A percentile compares a stretch with the other conserved stretches of the same genome.
phyloP scores from a whole-genome alignment of 2,797 vertebrate genomes.

The Cyprinodon diabolis region DNA sequence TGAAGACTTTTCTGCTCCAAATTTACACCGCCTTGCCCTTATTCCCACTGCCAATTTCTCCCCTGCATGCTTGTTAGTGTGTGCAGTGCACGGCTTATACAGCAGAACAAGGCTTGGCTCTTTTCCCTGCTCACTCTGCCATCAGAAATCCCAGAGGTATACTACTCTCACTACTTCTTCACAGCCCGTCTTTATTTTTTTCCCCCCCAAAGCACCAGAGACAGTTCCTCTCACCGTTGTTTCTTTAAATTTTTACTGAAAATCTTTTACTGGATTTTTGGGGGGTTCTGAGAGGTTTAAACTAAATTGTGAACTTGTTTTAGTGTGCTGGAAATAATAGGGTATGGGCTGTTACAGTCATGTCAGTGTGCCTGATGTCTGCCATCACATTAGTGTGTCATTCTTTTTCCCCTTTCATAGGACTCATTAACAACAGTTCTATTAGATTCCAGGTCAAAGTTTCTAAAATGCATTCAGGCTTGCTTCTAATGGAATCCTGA shows the following conservation, averaged over 20 bases:
- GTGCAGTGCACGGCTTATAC: slow-evolving; percentile 59
- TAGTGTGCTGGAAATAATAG: slow-evolving; percentile 30
- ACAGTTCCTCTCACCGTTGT: slow-evolving; percentile 49
- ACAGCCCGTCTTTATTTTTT: slow-evolving; percentile 51
- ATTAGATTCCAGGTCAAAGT: slow-evolving; percentile 44
- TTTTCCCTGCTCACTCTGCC: slow-evolving; percentile 62
- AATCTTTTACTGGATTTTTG: slow-evolving; percentile 48
- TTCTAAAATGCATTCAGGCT: slow-evolving; percentile 16
- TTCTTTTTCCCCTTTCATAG: slow-evolving; percentile 17
- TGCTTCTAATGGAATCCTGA: slow-evolving; percentile 20
- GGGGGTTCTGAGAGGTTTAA: slow-evolving; percentile 47
- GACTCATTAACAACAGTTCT: slow-evolving; percentile 18
- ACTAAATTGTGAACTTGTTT: slow-evolving; percentile 51
- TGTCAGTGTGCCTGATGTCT: slow-evolving; percentile 8
- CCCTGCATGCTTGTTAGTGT: slow-evolving; percentile 48
- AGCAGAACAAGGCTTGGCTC: slow-evolving; percentile 67
- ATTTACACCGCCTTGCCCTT: slow-evolving; percentile 70
- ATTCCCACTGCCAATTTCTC: slow-evolving; percentile 71
- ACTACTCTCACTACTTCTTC: slow-evolving; percentile 64
- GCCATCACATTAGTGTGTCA: slow-evolving; percentile 4
- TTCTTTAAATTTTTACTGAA: slow-evolving; percentile 50
- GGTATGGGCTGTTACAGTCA: slow-evolving; percentile 43
- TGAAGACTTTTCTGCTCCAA: slow-evolving; percentile 73
- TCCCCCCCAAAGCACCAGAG: slow-evolving; percentile 46
- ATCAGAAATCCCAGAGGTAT: slow-evolving; percentile 66